These are phyloP conservation scores for Aleiodes sp. DNA, from an alignment of 1,140 invertebrate genomes.

Conservation along the genomic window DNA sequence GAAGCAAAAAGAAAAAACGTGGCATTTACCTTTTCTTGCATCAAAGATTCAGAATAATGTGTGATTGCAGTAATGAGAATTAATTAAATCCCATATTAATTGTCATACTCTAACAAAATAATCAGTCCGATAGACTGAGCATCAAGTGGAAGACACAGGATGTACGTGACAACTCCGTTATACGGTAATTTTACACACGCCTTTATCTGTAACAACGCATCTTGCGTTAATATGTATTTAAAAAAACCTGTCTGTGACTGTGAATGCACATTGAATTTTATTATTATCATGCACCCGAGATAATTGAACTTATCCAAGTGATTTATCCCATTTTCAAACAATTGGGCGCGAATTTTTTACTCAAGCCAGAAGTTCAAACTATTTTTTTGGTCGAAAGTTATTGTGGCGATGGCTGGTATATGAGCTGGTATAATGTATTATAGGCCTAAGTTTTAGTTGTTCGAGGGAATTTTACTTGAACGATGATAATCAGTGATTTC, in stretches of 20 bases:
- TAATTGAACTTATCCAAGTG: background rate
- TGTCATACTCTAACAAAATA: background rate
- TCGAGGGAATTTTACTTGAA: slow-evolving; percentile 65
- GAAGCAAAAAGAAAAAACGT: too few relatives aligned
- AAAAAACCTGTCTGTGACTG: background rate
- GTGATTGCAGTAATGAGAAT: too few relatives aligned
- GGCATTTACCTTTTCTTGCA: too few relatives aligned
- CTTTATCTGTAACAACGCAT: slow-evolving; percentile 50
- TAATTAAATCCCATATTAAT: background rate
- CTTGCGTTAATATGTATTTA: slow-evolving; percentile 26
- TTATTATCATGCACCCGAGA: background rate
- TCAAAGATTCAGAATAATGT: too few relatives aligned
- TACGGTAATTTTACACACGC: slow-evolving; percentile 26
- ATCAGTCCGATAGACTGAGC: background rate
- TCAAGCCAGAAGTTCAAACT: background rate
- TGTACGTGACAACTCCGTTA: slow-evolving; percentile 33
- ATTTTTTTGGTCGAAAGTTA: slow-evolving; percentile 52
- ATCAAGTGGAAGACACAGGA: background rate
- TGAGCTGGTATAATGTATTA: slow-evolving; percentile 34
- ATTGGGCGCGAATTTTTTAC: background rate
- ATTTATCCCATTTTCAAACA: background rate
- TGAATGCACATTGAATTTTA: background rate
- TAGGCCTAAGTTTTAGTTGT: slow-evolving; percentile 43
- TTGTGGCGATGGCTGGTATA: slow-evolving; percentile 59
- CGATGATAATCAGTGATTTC: slow-evolving; percentile 68